phyloP scores from a whole-genome alignment of 2,888 invertebrate genomes.

The Drosophila putrida region DNA sequence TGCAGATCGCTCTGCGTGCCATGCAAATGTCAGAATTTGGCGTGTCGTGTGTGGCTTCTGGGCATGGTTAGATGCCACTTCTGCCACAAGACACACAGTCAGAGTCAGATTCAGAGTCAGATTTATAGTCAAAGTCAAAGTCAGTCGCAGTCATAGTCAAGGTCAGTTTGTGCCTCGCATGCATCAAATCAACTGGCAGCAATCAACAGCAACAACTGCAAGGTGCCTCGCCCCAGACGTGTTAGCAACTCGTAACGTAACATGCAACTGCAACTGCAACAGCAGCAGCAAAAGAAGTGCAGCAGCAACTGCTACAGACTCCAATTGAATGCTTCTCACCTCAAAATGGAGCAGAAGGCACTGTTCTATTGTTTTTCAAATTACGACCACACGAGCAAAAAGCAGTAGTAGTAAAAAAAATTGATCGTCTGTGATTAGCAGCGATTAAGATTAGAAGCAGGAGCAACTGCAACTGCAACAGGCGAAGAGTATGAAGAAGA shows the following conservation, averaged over 20 bases:
- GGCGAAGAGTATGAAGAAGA: constrained; percentile 17
- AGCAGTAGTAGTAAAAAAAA: constrained; percentile 42
- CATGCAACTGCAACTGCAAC: constrained; percentile 25
- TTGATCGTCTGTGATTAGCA: constrained; percentile 79
- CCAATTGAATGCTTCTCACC: constrained; percentile 78
- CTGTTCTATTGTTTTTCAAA: constrained; percentile 71
- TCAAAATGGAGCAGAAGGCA: constrained; percentile 72
- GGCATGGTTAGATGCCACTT: constrained; percentile 71
- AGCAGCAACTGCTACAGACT: constrained; percentile 23
- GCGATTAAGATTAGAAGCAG: constrained; percentile 76
- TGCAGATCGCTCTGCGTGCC: constrained; percentile 65
- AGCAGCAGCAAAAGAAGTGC: constrained; percentile 5
- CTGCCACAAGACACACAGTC: constrained; percentile 36
- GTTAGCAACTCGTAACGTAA: constrained; percentile 57
- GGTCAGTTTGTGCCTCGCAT: constrained; percentile 68
- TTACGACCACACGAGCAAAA: constrained; percentile 57
- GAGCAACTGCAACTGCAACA: constrained; percentile 7
- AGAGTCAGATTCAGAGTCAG: constrained; percentile 48
- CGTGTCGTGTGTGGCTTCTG: constrained; percentile 77
- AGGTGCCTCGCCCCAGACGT: constrained; percentile 76
- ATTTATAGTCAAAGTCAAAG: constrained; percentile 47
- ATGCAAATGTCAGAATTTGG: constrained; percentile 76
- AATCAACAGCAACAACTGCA: constrained; percentile 69
- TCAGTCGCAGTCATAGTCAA: constrained; percentile 66
- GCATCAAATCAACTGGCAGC: constrained; percentile 74